Conservation (phyloP, 2,113 vertebrate species). For the Peucedramus taeniatus region DNA sequence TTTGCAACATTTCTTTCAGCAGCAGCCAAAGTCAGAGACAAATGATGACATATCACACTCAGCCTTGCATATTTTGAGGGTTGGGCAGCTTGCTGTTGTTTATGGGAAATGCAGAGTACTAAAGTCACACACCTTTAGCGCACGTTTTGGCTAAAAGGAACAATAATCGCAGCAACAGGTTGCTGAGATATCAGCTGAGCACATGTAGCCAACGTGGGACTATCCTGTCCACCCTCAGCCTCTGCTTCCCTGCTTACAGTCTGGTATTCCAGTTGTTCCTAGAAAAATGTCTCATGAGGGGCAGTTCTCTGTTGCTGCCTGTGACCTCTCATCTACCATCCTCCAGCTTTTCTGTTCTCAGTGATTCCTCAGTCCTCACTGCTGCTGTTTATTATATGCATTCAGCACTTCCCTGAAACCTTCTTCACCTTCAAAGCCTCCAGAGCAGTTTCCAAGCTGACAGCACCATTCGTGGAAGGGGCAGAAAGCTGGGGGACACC, state of each 20-base stretch:
- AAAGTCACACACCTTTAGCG: neutral
- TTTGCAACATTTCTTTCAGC: neutral
- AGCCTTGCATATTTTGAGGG: neutral
- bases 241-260: neutral
- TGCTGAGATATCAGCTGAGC: neutral
- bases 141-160: neutral
- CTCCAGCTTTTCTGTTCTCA: neutral
- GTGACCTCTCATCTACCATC: neutral
- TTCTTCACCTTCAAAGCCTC: neutral
- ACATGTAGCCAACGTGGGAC: rapidly evolving
- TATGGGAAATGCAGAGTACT: neutral
- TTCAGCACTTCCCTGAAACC: neutral
- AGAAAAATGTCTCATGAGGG: neutral
- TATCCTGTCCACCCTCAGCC: neutral
- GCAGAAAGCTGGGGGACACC: neutral
- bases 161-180: neutral
- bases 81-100: neutral
- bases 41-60: neutral
- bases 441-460: neutral
- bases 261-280: neutral
- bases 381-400: neutral
- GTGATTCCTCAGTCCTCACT: neutral
- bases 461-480: neutral
- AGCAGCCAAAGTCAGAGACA: neutral
- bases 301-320: neutral